Evolutionary conservation across 2,113 vertebrate genomes (phyloP).

Genomic region (Coregonus clupeaformis): DNA sequence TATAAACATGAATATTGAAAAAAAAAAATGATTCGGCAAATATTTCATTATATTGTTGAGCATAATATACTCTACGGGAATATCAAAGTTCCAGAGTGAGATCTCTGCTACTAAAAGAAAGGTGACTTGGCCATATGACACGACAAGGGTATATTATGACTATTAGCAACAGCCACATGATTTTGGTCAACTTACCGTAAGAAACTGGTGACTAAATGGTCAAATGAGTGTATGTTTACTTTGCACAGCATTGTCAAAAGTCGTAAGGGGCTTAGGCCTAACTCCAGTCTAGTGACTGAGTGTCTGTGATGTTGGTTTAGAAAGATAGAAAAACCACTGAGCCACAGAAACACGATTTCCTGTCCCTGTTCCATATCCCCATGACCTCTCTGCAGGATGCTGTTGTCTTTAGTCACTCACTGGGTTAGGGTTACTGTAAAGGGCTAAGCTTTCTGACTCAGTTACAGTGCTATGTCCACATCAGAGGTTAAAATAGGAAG

Average conservation of each 20-base stretch:
- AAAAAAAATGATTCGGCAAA: too few relatives aligned
- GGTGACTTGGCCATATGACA: background rate
- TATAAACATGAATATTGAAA: too few relatives aligned
- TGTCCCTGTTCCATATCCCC: conserved; percentile 24
- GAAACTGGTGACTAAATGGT: background rate
- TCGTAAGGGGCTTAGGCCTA: background rate
- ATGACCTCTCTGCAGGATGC: conserved; percentile 20
- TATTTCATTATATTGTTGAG: too few relatives aligned
- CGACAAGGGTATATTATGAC: background rate
- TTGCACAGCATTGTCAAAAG: background rate
- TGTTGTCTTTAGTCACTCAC: background rate
- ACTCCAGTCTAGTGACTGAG: background rate
- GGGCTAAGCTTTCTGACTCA: too few relatives aligned
- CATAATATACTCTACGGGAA: too few relatives aligned
- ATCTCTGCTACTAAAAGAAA: background rate
- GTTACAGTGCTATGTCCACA: too few relatives aligned
- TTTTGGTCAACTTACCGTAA: background rate
- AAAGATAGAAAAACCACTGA: conserved; percentile 24
- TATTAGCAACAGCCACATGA: background rate
- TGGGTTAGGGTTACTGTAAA: too few relatives aligned
- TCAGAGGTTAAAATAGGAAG: too few relatives aligned
- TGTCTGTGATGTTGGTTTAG: background rate
- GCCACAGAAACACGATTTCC: conserved; percentile 40
- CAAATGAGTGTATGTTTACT: background rate
- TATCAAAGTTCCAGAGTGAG: too few relatives aligned